Evolutionary conservation across 2,113 vertebrate species (phyloP).

Genomic region (Amphiprion ocellaris): DNA sequence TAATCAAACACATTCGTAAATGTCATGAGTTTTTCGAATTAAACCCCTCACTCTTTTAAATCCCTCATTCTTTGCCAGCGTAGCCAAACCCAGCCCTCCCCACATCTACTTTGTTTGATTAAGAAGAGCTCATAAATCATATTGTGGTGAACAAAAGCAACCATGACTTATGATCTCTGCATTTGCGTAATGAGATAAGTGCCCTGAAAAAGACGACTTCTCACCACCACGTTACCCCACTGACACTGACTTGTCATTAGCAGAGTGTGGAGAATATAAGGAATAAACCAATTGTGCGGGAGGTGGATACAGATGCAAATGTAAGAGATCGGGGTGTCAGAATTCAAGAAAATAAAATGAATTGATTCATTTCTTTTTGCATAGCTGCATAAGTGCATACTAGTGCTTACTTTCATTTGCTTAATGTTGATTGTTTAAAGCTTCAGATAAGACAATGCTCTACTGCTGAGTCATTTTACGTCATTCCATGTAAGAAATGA

Average conservation of each 20-base stretch:
- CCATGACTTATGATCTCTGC: slow-evolving; percentile 73
- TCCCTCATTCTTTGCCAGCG: neutral
- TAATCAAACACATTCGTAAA: slow-evolving; percentile 5
- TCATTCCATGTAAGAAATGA: neutral
- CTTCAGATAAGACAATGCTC: neutral
- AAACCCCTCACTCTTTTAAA: slow-evolving; percentile 12
- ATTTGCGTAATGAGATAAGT: slow-evolving; percentile 82
- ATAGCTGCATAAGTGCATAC: neutral
- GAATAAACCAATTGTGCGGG: slow-evolving; percentile 5
- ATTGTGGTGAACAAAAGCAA: slow-evolving; percentile 64
- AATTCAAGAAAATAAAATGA: no score
- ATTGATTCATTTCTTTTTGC: no score
- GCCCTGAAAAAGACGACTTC: slow-evolving; percentile 55
- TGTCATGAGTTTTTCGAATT: slow-evolving; percentile 14
- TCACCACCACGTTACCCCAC: neutral
- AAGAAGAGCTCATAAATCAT: slow-evolving; percentile 73
- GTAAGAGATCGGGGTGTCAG: neutral
- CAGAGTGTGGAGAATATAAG: slow-evolving; percentile 2
- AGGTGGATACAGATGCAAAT: slow-evolving; percentile 8
- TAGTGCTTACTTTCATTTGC: neutral
- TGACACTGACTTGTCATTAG: slow-evolving; percentile 3
- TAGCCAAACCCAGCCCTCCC: slow-evolving; percentile 11
- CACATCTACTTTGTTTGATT: slow-evolving; percentile 48
- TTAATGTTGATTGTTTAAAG: neutral
- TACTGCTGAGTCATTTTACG: neutral